These are phyloP conservation scores for Gambelia wislizenii DNA, from an alignment of 2,797 vertebrate genomes.

Conservation along the genomic window DNA sequence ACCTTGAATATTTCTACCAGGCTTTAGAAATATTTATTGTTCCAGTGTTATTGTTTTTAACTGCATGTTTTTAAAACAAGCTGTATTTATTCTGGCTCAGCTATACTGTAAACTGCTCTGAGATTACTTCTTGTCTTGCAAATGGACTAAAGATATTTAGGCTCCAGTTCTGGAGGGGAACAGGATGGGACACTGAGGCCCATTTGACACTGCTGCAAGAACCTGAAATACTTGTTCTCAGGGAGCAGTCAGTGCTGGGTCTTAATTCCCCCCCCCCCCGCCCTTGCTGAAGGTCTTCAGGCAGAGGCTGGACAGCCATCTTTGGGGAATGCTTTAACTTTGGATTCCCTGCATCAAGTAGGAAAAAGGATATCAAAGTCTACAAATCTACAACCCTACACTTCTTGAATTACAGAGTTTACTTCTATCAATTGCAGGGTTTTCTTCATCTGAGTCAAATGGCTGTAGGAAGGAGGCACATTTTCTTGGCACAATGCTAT, in stretches of 20 bases:
- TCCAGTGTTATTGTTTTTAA: background rate
- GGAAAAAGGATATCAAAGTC: background rate
- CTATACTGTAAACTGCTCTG: background rate
- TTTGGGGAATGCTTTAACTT: background rate
- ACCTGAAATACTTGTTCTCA: background rate
- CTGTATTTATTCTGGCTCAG: background rate
- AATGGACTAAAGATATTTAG: background rate
- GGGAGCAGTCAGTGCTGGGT: background rate
- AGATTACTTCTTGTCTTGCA: background rate
- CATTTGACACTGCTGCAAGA: too few relatives aligned
- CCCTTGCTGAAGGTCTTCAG: too few relatives aligned
- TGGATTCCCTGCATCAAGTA: background rate
- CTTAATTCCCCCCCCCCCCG: too few relatives aligned
- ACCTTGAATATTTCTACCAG: background rate
- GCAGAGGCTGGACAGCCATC: too few relatives aligned
- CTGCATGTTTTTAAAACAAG: background rate
- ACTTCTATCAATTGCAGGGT: background rate
- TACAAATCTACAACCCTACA: background rate
- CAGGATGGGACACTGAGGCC: background rate
- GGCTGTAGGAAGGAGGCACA: background rate
- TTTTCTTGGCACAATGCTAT: constrained; percentile 15
- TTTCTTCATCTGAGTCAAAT: background rate
- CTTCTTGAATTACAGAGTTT: background rate
- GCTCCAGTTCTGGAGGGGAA: background rate
- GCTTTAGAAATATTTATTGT: too few relatives aligned